Evolutionary conservation across 2,113 vertebrate genomes (phyloP).

Genomic region (Vulpes lagopus): DNA sequence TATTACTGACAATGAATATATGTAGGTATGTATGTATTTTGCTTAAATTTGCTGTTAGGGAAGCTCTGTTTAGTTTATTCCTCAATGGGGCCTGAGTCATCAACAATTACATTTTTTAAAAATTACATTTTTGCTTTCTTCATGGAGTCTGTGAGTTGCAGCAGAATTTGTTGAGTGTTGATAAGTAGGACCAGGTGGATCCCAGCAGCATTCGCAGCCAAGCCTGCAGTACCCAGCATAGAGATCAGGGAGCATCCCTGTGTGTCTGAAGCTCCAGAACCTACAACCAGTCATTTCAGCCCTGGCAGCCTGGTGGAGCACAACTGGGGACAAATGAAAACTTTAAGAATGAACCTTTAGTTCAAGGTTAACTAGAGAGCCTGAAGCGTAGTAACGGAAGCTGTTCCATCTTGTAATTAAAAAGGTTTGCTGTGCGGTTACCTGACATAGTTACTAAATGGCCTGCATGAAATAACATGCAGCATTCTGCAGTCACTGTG

Average conservation of each 20-base stretch:
- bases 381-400: neutral
- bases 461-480: constrained; percentile 73
- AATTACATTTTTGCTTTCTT: neutral
- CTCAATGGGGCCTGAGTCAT: constrained; percentile 23
- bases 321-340: neutral
- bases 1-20: constrained; percentile 18
- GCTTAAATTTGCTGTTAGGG: constrained; percentile 35
- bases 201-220: neutral
- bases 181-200: neutral
- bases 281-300: neutral
- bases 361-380: neutral
- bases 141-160: neutral
- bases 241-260: neutral
- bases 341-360: neutral
- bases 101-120: neutral
- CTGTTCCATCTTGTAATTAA: neutral
- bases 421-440: constrained; percentile 27
- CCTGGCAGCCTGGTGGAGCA: neutral
- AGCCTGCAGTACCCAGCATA: neutral
- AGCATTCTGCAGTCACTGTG: constrained; percentile 49
- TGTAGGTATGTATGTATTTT: constrained; percentile 40
- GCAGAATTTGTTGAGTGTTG: neutral
- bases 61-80: constrained; percentile 52
- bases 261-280: neutral
- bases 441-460: constrained; percentile 37